Evolutionary conservation across 2,113 vertebrate genomes (phyloP).

Genomic region (Solenodon paradoxus): DNA sequence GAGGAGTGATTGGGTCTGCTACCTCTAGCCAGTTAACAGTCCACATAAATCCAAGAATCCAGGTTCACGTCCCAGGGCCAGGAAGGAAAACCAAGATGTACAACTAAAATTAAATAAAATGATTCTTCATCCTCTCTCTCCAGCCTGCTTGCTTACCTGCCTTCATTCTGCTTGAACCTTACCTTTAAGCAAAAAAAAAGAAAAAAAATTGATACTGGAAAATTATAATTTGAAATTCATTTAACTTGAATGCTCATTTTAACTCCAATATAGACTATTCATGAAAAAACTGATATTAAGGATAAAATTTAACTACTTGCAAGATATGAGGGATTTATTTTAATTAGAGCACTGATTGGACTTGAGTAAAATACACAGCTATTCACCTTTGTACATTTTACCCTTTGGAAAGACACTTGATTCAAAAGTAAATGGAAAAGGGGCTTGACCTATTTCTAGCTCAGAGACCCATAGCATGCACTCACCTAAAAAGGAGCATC

Average conservation of each 20-base stretch:
- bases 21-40: no score
- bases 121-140: no score
- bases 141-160: no score
- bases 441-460: not conserved
- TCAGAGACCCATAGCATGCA: not conserved
- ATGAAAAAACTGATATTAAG: conserved; percentile 17
- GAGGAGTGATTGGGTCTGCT: no score
- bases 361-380: not conserved
- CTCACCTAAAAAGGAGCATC: not conserved
- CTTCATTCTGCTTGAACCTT: no score
- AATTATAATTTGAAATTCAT: conserved; percentile 39
- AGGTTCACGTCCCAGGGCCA: no score
- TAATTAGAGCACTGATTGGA: not conserved
- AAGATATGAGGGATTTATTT: conserved; percentile 1
- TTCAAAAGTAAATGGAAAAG: not conserved
- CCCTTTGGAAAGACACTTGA: not conserved
- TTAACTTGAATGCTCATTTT: not conserved
- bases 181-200: no score
- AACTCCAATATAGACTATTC: not conserved
- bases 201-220: no score
- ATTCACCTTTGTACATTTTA: not conserved
- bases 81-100: no score
- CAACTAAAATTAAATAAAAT: no score
- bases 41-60: no score
- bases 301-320: not conserved